Base-by-base conservation (phyloP, 2,888 invertebrate genomes). In the Cephus pygmeus region DNA sequence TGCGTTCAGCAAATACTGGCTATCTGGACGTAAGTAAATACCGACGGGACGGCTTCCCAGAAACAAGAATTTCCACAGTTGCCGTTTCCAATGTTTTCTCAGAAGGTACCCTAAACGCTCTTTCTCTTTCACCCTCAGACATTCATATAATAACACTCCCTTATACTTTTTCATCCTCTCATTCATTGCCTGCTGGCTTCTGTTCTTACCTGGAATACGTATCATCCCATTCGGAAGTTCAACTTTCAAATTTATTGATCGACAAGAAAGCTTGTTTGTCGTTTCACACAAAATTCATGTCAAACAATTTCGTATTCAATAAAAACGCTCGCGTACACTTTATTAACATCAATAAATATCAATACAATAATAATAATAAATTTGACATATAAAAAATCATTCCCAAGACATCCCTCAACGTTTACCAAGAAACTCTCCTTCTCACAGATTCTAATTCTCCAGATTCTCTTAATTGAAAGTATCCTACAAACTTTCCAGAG, bases 1-100 rank as follows among this genome's bases (percentile, higher is more conserved):
- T 77, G 77, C 77, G 75, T 75, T 77, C 77, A 75, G 69, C 77
- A 77, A 77, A 77, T 77, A 77, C 75, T 77, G 74, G 36, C 77
- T 77, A 75, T 75, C 77, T 77, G 74, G 74, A 69, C 75, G 75
- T 74, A 77, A 75, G 77, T 74, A 77, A 75, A 77, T 77, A 77
- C 77, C 71, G 73, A 34, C 74, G 11, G 71, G 75, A 75, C 69
- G 69, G 40, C 75, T 77, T 77, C 75, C 74, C 74, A 69, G 77
- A 77, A 77, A 34, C 75, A 75, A 77, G 75, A 77, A 33, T 31
- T 71, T 33, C 71, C 71, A 33, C 71, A 31, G 71, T 56, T 56
- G 40, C 40, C 40, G 23, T 56, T 56, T 56, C 40, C 23, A 40
- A 56, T 56, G 40, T 56, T 56, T 56, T 56, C 40, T 56, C 40